Evolutionary conservation across 2,113 vertebrate genomes (phyloP).

Genomic region (Salvator merianae): DNA sequence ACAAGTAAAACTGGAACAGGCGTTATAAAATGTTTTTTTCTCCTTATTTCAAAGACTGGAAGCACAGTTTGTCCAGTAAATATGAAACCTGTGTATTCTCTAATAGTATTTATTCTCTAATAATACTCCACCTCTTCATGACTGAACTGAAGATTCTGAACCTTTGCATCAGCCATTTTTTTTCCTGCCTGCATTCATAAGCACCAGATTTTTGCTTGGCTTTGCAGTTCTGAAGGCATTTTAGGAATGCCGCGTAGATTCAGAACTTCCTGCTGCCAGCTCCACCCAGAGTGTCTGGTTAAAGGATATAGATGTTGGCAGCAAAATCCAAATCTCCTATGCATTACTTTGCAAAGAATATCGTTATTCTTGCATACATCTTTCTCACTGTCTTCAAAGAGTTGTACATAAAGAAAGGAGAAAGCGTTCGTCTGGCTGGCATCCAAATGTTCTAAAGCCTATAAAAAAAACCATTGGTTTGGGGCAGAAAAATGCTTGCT

Average conservation of each 20-base stretch:
- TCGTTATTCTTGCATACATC: neutral
- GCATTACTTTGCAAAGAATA: neutral
- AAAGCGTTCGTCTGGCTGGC: neutral
- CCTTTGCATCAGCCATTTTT: neutral
- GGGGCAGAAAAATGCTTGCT: neutral
- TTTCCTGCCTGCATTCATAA: neutral
- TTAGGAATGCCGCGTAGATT: constrained; percentile 15
- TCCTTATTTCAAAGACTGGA: neutral
- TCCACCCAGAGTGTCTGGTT: neutral
- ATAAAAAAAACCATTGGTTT: constrained; percentile 1
- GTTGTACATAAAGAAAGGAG: neutral
- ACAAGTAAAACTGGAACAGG: too few relatives aligned
- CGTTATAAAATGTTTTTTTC: too few relatives aligned
- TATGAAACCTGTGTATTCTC: neutral
- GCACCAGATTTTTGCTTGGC: neutral
- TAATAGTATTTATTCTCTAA: neutral
- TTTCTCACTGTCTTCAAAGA: neutral
- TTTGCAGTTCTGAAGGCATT: constrained; percentile 27
- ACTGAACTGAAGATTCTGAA: neutral
- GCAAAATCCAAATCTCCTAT: neutral
- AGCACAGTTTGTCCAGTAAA: neutral
- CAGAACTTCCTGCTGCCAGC: constrained; percentile 10
- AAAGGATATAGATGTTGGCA: neutral
- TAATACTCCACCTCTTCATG: too few relatives aligned
- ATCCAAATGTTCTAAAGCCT: neutral